These are phyloP conservation scores for Galendromus occidentalis DNA, from an alignment of 1,140 invertebrate species.

Conservation along the genomic window DNA sequence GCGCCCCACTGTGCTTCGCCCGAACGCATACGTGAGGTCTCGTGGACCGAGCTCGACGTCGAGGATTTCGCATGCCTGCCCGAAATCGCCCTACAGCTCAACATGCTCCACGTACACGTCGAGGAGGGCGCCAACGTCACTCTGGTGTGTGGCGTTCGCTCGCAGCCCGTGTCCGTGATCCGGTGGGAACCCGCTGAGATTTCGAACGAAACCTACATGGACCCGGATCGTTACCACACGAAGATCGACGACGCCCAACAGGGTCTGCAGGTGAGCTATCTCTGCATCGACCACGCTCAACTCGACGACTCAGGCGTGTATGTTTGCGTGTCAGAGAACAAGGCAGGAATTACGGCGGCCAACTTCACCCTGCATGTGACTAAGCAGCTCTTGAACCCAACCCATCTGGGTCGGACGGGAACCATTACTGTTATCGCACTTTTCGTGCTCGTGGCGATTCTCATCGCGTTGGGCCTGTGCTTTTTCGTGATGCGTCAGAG, in stretches of 20 bases:
- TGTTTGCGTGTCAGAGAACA: slow-evolving; percentile 50
- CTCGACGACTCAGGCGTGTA: slow-evolving; percentile 48
- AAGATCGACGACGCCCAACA: slow-evolving; percentile 29
- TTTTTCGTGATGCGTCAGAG: slow-evolving; percentile 16
- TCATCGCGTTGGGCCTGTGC: slow-evolving; percentile 27
- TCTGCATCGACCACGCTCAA: slow-evolving; percentile 46
- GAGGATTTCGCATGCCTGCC: slow-evolving; percentile 60
- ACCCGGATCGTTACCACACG: slow-evolving; percentile 31
- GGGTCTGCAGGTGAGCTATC: slow-evolving; percentile 33
- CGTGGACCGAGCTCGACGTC: slow-evolving; percentile 49
- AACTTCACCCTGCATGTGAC: slow-evolving; percentile 43
- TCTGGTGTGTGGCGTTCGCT: slow-evolving; percentile 38
- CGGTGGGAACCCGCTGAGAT: slow-evolving; percentile 23
- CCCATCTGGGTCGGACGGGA: slow-evolving; percentile 25
- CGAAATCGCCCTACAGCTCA: slow-evolving; percentile 20
- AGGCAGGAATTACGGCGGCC: slow-evolving; percentile 46
- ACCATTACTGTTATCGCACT: slow-evolving; percentile 37
- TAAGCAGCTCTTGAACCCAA: slow-evolving; percentile 28
- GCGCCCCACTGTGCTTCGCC: slow-evolving; percentile 46
- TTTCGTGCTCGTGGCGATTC: slow-evolving; percentile 35
- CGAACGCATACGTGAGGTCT: slow-evolving; percentile 35
- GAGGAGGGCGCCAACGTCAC: slow-evolving; percentile 47
- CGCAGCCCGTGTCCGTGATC: slow-evolving; percentile 14
- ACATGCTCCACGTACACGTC: slow-evolving; percentile 23
- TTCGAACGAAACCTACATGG: slow-evolving; percentile 32